A percentile compares a stretch with the other conserved stretches of the same genome.
These are phyloP conservation scores for Paraplagusia blochii DNA, from an alignment of 2,113 vertebrate species.

Conservation along the genomic window DNA sequence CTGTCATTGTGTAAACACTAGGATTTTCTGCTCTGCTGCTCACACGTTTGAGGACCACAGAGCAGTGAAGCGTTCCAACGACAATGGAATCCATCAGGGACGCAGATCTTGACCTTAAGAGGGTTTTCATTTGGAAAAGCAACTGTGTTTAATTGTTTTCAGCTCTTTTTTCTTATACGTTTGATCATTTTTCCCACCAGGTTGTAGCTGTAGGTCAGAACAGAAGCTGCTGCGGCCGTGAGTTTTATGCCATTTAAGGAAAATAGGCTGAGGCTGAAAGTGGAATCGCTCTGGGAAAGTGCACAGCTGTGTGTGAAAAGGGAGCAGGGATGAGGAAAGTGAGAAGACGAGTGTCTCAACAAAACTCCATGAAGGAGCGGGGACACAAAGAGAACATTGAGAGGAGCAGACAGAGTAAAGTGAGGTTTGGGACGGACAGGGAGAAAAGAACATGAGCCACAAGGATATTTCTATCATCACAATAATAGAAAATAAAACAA, in stretches of 20 bases:
- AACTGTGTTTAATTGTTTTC: background rate
- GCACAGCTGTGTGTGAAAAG: conserved; percentile 6
- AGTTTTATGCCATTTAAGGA: background rate
- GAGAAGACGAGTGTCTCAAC: conserved; percentile 28
- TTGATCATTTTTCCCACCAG: no score
- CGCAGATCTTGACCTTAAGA: conserved; percentile 13
- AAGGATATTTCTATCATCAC: no score
- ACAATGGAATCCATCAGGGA: conserved; percentile 15
- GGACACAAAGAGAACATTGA: conserved; percentile 2
- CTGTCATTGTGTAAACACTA: conserved; percentile 3
- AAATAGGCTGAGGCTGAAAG: conserved; percentile 1
- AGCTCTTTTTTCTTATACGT: background rate
- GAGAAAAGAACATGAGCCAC: background rate
- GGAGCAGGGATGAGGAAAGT: background rate
- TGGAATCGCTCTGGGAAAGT: conserved; percentile 1
- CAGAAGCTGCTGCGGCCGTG: no score
- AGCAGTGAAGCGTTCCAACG: background rate
- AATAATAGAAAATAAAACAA: no score
- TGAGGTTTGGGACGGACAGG: conserved; percentile 1
- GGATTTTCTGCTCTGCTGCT: conserved; percentile 3
- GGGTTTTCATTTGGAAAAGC: background rate
- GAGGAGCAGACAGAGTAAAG: conserved; percentile 8
- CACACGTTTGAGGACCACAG: conserved; percentile 9
- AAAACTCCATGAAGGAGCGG: conserved; percentile 19
- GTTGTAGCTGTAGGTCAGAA: no score